phyloP scores from a whole-genome alignment of 2,113 vertebrate genomes.

The Pogonocichla stellata region DNA sequence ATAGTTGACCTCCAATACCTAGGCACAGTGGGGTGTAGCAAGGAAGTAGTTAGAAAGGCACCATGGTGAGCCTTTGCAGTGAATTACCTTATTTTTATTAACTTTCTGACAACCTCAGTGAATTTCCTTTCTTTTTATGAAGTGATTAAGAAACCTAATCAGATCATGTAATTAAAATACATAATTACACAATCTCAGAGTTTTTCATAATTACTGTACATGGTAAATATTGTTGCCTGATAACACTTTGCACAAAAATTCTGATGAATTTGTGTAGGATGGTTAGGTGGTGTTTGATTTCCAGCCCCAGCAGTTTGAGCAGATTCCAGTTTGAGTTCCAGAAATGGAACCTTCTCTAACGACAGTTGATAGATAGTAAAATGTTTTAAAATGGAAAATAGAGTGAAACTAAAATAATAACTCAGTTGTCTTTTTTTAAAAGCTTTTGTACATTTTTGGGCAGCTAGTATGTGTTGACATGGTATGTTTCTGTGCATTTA shows the following conservation, averaged over 20 bases:
- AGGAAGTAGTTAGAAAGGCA: constrained; percentile 45
- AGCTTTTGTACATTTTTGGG: not conserved
- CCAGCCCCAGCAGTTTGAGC: not conserved
- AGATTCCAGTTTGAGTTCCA: too few species aligned
- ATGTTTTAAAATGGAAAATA: not conserved
- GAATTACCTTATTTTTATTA: constrained; percentile 68
- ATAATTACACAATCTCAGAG: constrained; percentile 66
- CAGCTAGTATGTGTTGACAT: not conserved
- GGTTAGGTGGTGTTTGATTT: not conserved
- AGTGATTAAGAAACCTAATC: constrained; percentile 76
- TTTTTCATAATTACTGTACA: constrained; percentile 57
- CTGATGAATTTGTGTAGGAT: not conserved
- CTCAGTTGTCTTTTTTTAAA: not conserved
- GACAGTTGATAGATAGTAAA: not conserved
- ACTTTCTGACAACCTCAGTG: constrained; percentile 63
- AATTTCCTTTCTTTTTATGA: constrained; percentile 74
- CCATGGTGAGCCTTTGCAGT: constrained; percentile 15
- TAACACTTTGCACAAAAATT: constrained; percentile 14
- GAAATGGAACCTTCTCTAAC: not conserved
- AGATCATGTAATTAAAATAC: constrained; percentile 72
- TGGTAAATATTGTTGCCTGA: constrained; percentile 64
- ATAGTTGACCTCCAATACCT: constrained; percentile 63
- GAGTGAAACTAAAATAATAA: not conserved
- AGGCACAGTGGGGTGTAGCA: constrained; percentile 26
- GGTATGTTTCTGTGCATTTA: not conserved